Evolutionary conservation across 2,113 vertebrate species (phyloP).

Genomic region (Rhynchopsitta pachyrhyncha): DNA sequence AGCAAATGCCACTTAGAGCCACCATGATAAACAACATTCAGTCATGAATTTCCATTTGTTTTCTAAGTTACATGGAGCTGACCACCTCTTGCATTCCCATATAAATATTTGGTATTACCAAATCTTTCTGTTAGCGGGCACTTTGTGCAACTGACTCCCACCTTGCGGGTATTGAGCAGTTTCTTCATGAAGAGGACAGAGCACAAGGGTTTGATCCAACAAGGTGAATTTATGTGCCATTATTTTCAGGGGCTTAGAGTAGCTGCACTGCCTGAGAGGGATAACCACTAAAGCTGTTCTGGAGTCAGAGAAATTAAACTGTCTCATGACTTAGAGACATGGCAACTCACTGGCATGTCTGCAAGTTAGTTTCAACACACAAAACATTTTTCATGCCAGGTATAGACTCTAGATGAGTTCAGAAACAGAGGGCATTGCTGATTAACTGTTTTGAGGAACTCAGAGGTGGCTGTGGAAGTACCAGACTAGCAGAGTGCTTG

Average conservation of each 20-base stretch:
- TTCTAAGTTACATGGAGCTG: not conserved
- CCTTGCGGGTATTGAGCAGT: not conserved
- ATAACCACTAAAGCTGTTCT: not conserved
- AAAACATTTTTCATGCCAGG: not conserved
- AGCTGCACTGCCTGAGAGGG: not conserved
- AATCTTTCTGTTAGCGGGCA: not conserved
- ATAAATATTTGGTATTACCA: not conserved
- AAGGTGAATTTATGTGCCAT: not conserved
- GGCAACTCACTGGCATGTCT: not conserved
- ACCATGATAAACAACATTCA: accelerated
- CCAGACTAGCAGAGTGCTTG: not conserved
- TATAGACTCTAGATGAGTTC: not conserved
- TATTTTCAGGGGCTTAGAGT: not conserved
- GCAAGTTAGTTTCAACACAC: not conserved
- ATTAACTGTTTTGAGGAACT: not conserved
- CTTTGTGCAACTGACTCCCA: not conserved
- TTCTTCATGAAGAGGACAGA: not conserved
- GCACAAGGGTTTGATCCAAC: not conserved
- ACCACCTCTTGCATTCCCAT: not conserved
- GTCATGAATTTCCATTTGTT: not conserved
- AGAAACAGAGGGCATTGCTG: not conserved
- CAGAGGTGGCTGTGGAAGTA: not conserved
- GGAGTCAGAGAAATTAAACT: not conserved
- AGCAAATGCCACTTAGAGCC: not conserved
- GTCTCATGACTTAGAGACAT: not conserved